A percentile compares a stretch with the other conserved stretches of the same genome.
These are phyloP conservation scores for Tapirus terrestris DNA, from an alignment of 2,113 vertebrate species.

Conservation along the genomic window DNA sequence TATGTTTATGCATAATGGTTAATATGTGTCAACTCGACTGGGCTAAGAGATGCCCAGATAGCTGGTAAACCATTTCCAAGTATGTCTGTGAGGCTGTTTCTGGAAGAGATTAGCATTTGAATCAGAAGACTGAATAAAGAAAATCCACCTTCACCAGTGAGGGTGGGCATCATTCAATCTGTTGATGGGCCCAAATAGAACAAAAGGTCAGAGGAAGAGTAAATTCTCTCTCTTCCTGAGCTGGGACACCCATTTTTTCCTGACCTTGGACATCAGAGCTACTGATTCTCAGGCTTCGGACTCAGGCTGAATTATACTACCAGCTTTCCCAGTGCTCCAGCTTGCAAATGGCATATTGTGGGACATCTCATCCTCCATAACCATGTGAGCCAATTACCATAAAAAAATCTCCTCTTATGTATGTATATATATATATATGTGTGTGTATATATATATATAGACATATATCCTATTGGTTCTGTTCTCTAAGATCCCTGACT, in stretches of 20 bases:
- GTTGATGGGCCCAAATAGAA: neutral
- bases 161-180: neutral
- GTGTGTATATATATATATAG: neutral
- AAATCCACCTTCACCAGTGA: neutral
- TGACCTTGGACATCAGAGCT: neutral
- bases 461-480: conserved; percentile 13
- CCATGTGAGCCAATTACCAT: conserved; percentile 21
- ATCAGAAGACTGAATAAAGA: conserved; percentile 21
- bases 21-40: neutral
- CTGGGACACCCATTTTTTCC: neutral
- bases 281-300: neutral
- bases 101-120: neutral
- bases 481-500: conserved; percentile 26
- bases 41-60: neutral
- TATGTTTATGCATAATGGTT: neutral
- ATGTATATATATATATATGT: neutral
- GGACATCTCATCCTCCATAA: conserved; percentile 9
- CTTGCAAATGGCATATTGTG: neutral
- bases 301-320: conserved; percentile 5
- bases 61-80: neutral
- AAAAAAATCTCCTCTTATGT: conserved; percentile 4
- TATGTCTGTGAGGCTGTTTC: neutral
- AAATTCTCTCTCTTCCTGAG: neutral
- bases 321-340: neutral
- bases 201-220: neutral